These are phyloP conservation scores for Metopolophium dirhodum DNA, from an alignment of 1,140 invertebrate species.

Conservation along the genomic window DNA sequence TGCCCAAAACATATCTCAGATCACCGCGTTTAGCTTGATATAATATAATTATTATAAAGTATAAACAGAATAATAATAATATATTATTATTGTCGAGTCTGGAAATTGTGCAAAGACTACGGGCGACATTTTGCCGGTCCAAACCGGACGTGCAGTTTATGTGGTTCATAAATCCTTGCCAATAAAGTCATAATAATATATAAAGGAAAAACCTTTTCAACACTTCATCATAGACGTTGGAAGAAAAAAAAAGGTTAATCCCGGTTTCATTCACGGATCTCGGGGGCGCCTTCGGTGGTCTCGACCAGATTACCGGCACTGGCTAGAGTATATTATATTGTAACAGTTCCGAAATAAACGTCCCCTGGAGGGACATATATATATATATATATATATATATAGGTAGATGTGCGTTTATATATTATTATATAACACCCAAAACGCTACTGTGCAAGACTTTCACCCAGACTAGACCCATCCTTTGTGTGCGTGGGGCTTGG, in stretches of 20 bases:
- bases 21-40: not conserved
- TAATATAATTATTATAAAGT: not conserved
- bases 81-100: not conserved
- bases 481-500: not conserved
- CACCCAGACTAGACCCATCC: not conserved
- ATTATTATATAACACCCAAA: conserved; percentile 21
- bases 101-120: not conserved
- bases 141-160: conserved; percentile 3
- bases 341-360: not conserved
- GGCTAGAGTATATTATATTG: conserved; percentile 1
- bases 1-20: not conserved
- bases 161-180: conserved; percentile 18
- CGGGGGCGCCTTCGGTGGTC: conserved; percentile 39
- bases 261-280: conserved; percentile 41
- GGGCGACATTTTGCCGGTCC: not conserved
- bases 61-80: not conserved
- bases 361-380: not conserved
- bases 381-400: not conserved
- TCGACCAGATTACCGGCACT: not conserved
- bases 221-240: conserved; percentile 9
- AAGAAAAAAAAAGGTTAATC: conserved; percentile 47
- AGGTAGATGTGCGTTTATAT: not conserved
- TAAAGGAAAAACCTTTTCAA: conserved; percentile 51
- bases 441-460: conserved; percentile 37
- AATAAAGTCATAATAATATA: not conserved